phyloP scores from a whole-genome alignment of 2,888 invertebrate genomes.

The Protodeltote pygarga region DNA sequence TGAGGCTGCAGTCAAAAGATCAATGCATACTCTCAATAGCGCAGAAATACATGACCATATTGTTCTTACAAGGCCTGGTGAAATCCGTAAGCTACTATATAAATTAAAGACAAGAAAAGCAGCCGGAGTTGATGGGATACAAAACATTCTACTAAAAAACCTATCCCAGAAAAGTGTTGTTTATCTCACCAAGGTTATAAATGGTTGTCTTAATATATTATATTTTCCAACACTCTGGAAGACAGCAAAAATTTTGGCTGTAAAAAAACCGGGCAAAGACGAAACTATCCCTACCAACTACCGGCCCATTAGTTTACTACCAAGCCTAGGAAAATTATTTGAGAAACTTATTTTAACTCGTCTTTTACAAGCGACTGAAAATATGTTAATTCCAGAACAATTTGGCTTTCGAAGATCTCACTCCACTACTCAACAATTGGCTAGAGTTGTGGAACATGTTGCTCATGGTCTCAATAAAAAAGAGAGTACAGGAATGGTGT shows the following conservation, averaged over 20 bases:
- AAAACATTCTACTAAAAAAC: too few species aligned
- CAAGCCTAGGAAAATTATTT: background rate
- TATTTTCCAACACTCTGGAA: conserved; percentile 18
- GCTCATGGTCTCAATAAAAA: background rate
- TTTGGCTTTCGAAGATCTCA: conserved; percentile 20
- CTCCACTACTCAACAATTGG: conserved; percentile 21
- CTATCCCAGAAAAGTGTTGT: too few species aligned
- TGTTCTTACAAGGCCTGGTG: background rate
- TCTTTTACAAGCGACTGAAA: background rate
- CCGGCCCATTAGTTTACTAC: conserved; percentile 14
- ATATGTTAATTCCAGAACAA: conserved; percentile 10
- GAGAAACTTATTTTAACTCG: background rate
- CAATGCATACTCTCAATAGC: background rate
- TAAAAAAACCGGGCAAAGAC: conserved; percentile 27
- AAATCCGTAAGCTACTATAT: background rate
- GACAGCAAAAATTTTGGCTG: conserved; percentile 18
- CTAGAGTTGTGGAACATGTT: conserved; percentile 7
- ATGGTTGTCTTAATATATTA: too few species aligned
- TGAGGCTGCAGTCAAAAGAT: background rate
- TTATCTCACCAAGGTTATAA: too few species aligned
- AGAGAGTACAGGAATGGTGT: background rate
- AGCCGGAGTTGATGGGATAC: too few species aligned
- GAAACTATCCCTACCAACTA: conserved; percentile 1
- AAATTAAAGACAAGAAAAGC: background rate
- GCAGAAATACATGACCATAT: background rate